These are phyloP conservation scores for Yoshiicerus persimilis DNA, from an alignment of 1,140 invertebrate species.

Conservation along the genomic window DNA sequence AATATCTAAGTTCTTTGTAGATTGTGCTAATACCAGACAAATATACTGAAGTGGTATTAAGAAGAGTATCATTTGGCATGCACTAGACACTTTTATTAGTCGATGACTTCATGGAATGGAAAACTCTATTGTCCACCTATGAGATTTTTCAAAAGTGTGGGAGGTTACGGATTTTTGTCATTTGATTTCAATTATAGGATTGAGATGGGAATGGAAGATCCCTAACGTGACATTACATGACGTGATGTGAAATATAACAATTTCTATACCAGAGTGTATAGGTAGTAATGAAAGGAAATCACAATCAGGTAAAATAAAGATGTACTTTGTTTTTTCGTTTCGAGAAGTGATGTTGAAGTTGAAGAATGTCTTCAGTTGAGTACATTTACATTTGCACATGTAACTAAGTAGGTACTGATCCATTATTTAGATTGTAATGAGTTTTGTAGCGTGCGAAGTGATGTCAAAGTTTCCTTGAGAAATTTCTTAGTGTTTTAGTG, in stretches of 20 bases:
- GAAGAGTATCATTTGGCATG: too few species aligned
- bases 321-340: neutral
- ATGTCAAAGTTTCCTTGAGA: neutral
- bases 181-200: neutral
- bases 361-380: neutral
- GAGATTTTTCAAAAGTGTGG: neutral
- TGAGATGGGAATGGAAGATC: neutral
- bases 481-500: neutral
- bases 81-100: neutral
- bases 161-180: slow-evolving; percentile 8
- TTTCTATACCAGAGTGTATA: neutral
- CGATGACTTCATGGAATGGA: neutral
- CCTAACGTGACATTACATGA: neutral
- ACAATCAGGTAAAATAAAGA: neutral
- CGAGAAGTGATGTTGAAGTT: too few species aligned
- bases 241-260: neutral
- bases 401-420: neutral
- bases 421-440: neutral
- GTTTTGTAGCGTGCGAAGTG: neutral
- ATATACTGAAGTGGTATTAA: too few species aligned
- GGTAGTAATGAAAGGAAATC: neutral
- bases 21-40: too few species aligned
- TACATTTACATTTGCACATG: too few species aligned
- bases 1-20: too few species aligned
- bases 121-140: neutral